A percentile compares a stretch with the other conserved stretches of the same genome.
These are phyloP conservation scores for Bursaphelenchus okinawaensis DNA, from an alignment of 2,888 invertebrate genomes.

Conservation along the genomic window DNA sequence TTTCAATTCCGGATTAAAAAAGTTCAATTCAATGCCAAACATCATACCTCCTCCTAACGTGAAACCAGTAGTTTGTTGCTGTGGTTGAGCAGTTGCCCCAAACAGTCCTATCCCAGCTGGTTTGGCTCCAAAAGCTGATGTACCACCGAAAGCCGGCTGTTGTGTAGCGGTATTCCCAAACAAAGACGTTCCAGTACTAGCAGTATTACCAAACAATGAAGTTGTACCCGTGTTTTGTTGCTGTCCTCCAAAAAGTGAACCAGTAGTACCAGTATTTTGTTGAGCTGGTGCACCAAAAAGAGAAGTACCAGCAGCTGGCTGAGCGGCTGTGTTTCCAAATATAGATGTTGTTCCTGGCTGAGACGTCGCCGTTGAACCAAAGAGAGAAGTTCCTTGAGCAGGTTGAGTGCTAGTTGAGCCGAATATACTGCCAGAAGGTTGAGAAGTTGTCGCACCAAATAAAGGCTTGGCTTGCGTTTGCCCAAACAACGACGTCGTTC, in stretches of 20 bases:
- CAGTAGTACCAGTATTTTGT: not conserved
- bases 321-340: constrained; percentile 21
- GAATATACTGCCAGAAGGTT: constrained; percentile 13
- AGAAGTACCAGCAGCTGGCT: constrained; percentile 18
- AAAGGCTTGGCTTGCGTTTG: constrained; percentile 7
- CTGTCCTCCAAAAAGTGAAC: constrained; percentile 5
- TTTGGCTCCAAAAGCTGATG: not conserved
- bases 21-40: not conserved
- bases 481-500: constrained; percentile 18
- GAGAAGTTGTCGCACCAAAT: constrained; percentile 2
- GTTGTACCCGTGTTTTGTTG: constrained; percentile 8
- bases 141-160: not conserved
- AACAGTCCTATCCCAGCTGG: constrained; percentile 14
- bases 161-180: constrained; percentile 23
- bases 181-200: constrained; percentile 25
- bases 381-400: not conserved
- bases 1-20: not conserved
- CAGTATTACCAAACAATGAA: constrained; percentile 28
- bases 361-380: not conserved
- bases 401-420: constrained; percentile 6
- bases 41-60: not conserved
- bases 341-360: constrained; percentile 27
- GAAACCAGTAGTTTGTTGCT: not conserved
- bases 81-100: not conserved
- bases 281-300: constrained; percentile 16